A percentile compares a stretch with the other conserved stretches of the same genome.
These are phyloP conservation scores for Halcyon chelicuti DNA, from an alignment of 2,797 vertebrate genomes.

Conservation along the genomic window DNA sequence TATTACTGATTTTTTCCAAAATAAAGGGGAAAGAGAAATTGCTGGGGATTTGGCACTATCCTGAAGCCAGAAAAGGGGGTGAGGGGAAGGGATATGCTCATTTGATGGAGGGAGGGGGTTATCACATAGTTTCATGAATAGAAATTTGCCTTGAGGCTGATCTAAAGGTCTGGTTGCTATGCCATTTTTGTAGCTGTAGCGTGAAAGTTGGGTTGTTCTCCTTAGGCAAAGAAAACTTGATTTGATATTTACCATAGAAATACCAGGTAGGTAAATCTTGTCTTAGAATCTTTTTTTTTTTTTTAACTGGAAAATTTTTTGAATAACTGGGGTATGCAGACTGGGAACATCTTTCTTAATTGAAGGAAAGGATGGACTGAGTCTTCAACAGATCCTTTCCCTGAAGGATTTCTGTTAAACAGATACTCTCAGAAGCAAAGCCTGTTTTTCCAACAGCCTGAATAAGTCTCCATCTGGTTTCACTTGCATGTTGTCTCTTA, in stretches of 20 bases:
- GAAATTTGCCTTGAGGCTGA: neutral
- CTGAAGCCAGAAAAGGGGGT: neutral
- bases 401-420: conserved; percentile 67
- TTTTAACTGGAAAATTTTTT: neutral
- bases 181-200: neutral
- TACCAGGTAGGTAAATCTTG: neutral
- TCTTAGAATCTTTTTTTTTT: neutral
- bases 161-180: neutral
- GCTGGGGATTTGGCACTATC: neutral
- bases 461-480: conserved; percentile 72
- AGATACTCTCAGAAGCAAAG: conserved; percentile 66
- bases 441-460: conserved; percentile 67
- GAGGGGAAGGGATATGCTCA: neutral
- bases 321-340: neutral
- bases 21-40: conserved; percentile 28
- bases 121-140: neutral
- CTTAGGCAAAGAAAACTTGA: neutral
- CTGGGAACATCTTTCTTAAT: conserved; percentile 46
- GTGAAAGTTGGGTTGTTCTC: neutral
- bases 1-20: conserved; percentile 47
- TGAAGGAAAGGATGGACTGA: conserved; percentile 60
- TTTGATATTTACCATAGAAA: neutral
- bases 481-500: conserved; percentile 71
- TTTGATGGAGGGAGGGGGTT: neutral
- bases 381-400: conserved; percentile 57